Evolutionary conservation across 2,113 vertebrate species (phyloP), one percentile per base, ranked within the genome.

Genomic region (Laticauda colubrina): DNA sequence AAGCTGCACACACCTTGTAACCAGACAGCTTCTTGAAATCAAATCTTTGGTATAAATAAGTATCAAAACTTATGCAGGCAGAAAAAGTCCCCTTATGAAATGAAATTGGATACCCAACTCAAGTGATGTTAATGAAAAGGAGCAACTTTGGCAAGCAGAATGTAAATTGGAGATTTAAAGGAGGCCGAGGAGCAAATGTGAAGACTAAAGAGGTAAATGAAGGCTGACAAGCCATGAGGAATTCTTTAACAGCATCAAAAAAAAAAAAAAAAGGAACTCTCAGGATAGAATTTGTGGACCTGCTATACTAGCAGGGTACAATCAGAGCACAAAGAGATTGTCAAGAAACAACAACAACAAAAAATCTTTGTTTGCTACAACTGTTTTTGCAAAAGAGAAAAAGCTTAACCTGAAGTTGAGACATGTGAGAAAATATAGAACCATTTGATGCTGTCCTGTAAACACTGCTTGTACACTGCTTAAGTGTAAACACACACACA

Each of bases 111-210:
- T 94, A 94, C 90, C 24, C 55, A 96, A 87, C 26, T 15, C 81
- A 51, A 95, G 94, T 94, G 92, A 96, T 96, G 85, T 88, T 95
- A 96, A 96, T 57, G 85, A 48, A 86, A 94, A 26, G 89, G 86
- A 95, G 94, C 91, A 96, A 91, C 59, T 94, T 90, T 93, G 90
- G 94, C 95, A 96, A 94, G 93, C 93, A 91, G 96, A 87, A 96
- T 90, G 89, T 85, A 93, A 96, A 95, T 93, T 55, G 61, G 54
- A 96, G 95, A 94, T 95, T 92, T 86, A 90, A 87, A 94, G 90
- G 93, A 93, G 45, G 89, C 95, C 53, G 94, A 93, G 89, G 48
- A 94, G 93, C 94, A 94, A 55, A 57, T 92, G 0, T 96, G 93
- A 96, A 23, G 92, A 96, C 92, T 54, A 92, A 53, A 88, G 57